Base-by-base conservation (phyloP, 2,797 vertebrate species). In the Anguilla pacifica region DNA sequence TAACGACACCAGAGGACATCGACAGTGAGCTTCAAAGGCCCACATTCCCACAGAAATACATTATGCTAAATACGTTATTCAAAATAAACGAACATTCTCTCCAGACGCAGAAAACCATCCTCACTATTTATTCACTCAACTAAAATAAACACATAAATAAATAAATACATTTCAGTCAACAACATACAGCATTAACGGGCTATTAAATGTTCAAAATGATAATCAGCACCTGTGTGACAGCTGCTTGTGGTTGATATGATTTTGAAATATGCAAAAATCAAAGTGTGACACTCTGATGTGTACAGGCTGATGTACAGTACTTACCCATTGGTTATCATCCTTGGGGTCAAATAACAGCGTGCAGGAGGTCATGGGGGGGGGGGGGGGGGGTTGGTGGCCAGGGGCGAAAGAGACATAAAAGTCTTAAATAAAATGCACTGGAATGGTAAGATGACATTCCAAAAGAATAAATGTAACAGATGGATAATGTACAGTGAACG, bases 311-410 rank as follows among this genome's bases (percentile, higher is more conserved):
- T 81, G 77, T 57, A 98, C 98, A 98, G 35, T 57, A 99, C 98
- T 99, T 97, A 99, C 98, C 98, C 98, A 99, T 87, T 99, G 98
- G 94, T 95, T 95, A 95, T 96, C 94, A 96, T 93, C 95, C 98
- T 97, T 97, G 96, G 91, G 94, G 93, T 93, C 92, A 95, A 93
- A 94, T 85, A 93, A 95, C 93, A 93, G 91, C 89, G 95, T 10
- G 92, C 92, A 93, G 92, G 90, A 94, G 94, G 95, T 94, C 95
- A 95, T 77, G n/a, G n/a, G 70, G 13, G 31, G 2, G 72, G 11
- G 72, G 35, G 53, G 77, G 81, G 61, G 81, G 10, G 35, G 85
- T 81, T n/a, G 64, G 77, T 61, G 49, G 77, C 5, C 35, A 81
- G 39, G 25, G 49, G 49, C 49, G 77, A 81, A 49, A 81, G 43